Base-by-base conservation (phyloP, 2,113 vertebrate genomes). In the Lamprotornis superbus region DNA sequence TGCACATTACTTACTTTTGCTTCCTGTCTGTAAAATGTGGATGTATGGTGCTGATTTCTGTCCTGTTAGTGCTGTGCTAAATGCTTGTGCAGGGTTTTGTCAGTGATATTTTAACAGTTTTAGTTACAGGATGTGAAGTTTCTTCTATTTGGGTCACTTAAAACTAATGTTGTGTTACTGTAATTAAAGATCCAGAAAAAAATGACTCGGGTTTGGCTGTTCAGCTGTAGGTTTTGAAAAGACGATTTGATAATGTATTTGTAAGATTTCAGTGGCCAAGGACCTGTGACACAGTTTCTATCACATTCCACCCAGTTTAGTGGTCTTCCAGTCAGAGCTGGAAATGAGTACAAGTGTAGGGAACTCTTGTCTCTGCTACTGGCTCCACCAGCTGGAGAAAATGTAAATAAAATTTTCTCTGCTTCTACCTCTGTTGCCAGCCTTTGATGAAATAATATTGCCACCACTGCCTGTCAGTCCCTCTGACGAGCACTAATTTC, bases 361-460 rank as follows among this genome's bases (percentile, higher is more conserved):
- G 59, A 57, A 8, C 52, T 83, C 37, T 82, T 64, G 18, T 37
- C 15, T 73, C 40, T 65, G 8, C 6, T 44, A 9, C 22, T 52
- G 40, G 64, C 23, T 57, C 30, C 44, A 50, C 80, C 31, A 50
- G 39, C 37, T 87, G 70, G 50, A 42, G 59, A 44, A 60, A 37
- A 11, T 2, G 2, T 23, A 20, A 69, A n/a, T 19, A 40, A 57
- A 57, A 15, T 25, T 28, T 70, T 35, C 1, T 0, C 30, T 59
- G 15, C 20, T 89, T 75, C 39, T 73, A 2, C n/a, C 8, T 73
- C 37, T 76, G 77, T 40, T 82, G n/a, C 25, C 30, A 30, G 4
- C 50, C 33, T 78, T 91, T 71, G 40, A 9, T 80, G 78, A 68
- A 63, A 9, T 10, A 40, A 12, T 27, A 8, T n/a, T 79, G 40